Evolutionary conservation across 2,888 invertebrate genomes (phyloP).

Genomic region (Cosmorhoe ocellata): DNA sequence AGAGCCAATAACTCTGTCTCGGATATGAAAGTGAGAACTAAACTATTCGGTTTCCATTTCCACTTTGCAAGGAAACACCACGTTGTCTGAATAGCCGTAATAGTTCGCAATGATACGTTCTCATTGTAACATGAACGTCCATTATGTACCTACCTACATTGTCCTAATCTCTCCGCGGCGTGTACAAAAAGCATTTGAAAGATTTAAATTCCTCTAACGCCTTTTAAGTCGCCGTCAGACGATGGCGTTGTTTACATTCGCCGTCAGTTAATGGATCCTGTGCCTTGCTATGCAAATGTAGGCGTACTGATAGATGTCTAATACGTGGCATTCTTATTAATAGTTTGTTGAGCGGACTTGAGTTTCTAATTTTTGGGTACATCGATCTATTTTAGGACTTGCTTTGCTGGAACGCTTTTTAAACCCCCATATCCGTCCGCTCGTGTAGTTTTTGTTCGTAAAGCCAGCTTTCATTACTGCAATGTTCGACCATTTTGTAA

Average conservation of each 20-base stretch:
- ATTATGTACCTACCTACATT: slow-evolving; percentile 35
- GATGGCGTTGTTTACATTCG: slow-evolving; percentile 59
- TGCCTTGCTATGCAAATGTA: slow-evolving; percentile 47
- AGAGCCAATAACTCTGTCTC: no score
- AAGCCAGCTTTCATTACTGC: no score
- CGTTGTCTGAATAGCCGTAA: neutral
- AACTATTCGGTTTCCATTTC: slow-evolving; percentile 4
- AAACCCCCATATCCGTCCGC: slow-evolving; percentile 11
- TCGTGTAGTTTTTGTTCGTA: neutral
- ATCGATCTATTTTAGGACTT: neutral
- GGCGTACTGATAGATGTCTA: slow-evolving; percentile 45
- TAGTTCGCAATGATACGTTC: slow-evolving; percentile 16
- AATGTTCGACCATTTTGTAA: no score
- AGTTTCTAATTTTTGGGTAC: slow-evolving; percentile 11
- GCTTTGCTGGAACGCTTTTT: neutral
- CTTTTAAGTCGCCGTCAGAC: slow-evolving; percentile 64
- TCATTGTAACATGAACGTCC: slow-evolving; percentile 13
- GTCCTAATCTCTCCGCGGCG: slow-evolving; percentile 41
- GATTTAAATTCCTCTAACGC: slow-evolving; percentile 51
- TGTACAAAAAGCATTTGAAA: slow-evolving; percentile 44
- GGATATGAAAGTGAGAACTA: neutral
- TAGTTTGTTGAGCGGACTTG: slow-evolving; percentile 21
- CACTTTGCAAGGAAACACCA: neutral
- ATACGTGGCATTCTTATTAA: slow-evolving; percentile 35
- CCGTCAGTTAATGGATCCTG: slow-evolving; percentile 60